Evolutionary conservation across 2,888 invertebrate species (phyloP), one percentile per base, ranked within the genome.

Genomic region (Agriopis marginaria): DNA sequence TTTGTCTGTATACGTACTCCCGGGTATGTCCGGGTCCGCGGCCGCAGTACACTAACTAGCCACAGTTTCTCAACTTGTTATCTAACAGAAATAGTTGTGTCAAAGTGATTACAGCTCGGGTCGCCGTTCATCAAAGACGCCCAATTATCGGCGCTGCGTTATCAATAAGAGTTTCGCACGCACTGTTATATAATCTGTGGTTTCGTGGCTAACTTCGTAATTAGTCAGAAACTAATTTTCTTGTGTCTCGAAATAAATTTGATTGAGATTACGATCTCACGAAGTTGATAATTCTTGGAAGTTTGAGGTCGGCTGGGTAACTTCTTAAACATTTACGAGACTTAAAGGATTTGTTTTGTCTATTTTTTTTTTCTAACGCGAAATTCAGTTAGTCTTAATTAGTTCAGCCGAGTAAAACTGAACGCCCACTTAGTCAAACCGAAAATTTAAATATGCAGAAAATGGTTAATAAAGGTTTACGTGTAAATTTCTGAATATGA

Each of bases 61-160:
- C 58, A 44, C 50, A 64, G 50, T 58, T 64, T n/a, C 58, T n/a
- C 58, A 64, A 64, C 32, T 58, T 32, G 64, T 58, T 58, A 64
- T 50, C 50, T 7, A 12, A 11, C 12, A 23, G 49, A 51, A 51
- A 32, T 63, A 63, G 55, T 63, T 17, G 23, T 40, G 49, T 23
- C 56, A 11, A 63, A 64, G 44, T 51, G 64, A 58, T 64, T 50
- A 64, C 63, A 0, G 11, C 39, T 39, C 42, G 7, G 17, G 7
- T 64, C 51, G 47, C 44, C 32, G 32, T 32, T 32, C 10, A 45
- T 58, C 65, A 65, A 58, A 58, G 58, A 17, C 42, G 9, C 44
- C 56, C 51, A 53, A 66, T 59, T 53, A 59, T 47, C n/a, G 55
- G n/a, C 56, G n/a, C 14, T 42, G 17, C 7, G 50, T n/a, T 14